Conservation (phyloP, 2,888 invertebrate genomes). For the Leucoma salicis region DNA sequence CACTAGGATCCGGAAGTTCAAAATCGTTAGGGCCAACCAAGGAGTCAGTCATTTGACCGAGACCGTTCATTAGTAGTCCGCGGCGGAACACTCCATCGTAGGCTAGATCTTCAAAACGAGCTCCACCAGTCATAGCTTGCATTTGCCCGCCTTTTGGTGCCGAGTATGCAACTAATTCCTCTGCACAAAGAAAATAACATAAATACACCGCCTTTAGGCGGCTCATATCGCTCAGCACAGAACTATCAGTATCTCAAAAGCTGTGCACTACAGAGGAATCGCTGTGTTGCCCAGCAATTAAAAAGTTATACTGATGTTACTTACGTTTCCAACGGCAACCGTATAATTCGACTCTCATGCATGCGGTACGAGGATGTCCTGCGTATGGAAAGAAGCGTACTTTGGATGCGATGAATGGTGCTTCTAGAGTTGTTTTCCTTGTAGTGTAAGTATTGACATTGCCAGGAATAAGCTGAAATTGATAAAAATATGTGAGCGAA, state of each 20-base stretch:
- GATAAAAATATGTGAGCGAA: background rate
- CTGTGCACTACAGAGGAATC: conserved; percentile 39
- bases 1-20: conserved; percentile 81
- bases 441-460: conserved; percentile 90
- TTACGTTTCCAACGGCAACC: conserved; percentile 87
- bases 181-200: conserved; percentile 69
- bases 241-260: conserved; percentile 24
- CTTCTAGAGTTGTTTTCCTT: conserved; percentile 86
- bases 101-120: conserved; percentile 88
- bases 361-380: conserved; percentile 92
- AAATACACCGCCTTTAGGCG: conserved; percentile 53
- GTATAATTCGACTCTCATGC: conserved; percentile 95
- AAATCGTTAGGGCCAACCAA: conserved; percentile 86
- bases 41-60: conserved; percentile 92
- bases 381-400: conserved; percentile 95
- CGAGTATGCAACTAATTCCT: conserved; percentile 85
- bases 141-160: conserved; percentile 85
- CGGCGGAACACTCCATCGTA: conserved; percentile 87
- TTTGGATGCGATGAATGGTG: conserved; percentile 92
- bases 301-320: conserved; percentile 49
- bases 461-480: conserved; percentile 88
- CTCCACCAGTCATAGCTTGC: conserved; percentile 85
- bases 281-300: conserved; percentile 53
- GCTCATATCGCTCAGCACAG: conserved; percentile 41
- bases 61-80: conserved; percentile 83